phyloP scores from a whole-genome alignment of 2,888 invertebrate genomes.

The Caenorhabditis sp. region DNA sequence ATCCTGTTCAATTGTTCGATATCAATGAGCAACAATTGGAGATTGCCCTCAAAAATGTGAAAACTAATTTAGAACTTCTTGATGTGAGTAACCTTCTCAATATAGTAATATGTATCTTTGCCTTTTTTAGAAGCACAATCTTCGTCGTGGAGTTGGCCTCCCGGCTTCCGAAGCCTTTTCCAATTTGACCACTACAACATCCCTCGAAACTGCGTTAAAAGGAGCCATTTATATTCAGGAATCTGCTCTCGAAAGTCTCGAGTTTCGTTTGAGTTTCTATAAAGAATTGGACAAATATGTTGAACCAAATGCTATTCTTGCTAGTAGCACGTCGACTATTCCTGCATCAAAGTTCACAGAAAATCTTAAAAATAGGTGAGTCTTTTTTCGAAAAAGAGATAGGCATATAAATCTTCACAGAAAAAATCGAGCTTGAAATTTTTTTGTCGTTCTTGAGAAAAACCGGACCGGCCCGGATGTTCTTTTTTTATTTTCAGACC shows the following conservation, averaged over 20 bases:
- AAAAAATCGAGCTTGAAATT: no score
- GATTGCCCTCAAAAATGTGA: slow-evolving; percentile 24
- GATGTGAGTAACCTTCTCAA: no score
- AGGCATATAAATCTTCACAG: no score
- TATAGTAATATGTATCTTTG: no score
- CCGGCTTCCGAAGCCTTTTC: neutral
- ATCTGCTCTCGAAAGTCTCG: slow-evolving; percentile 88
- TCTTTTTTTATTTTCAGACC: no score
- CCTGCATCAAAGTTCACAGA: slow-evolving; percentile 87
- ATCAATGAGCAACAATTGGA: slow-evolving; percentile 28
- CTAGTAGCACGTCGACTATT: slow-evolving; percentile 92
- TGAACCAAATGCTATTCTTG: slow-evolving; percentile 75
- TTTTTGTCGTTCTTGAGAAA: no score
- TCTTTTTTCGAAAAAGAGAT: no score
- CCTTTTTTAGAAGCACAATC: neutral
- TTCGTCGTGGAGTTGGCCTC: neutral
- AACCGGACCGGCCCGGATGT: no score
- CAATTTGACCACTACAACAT: slow-evolving; percentile 72
- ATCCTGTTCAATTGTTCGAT: slow-evolving; percentile 86
- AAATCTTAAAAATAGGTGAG: slow-evolving; percentile 80
- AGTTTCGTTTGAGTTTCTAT: slow-evolving; percentile 83
- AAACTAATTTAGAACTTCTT: slow-evolving; percentile 38
- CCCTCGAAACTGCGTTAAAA: slow-evolving; percentile 37
- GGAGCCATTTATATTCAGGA: slow-evolving; percentile 76
- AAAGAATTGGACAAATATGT: slow-evolving; percentile 77